phyloP scores from a whole-genome alignment of 2,888 invertebrate genomes.

The Pardosa pseudoannulata region DNA sequence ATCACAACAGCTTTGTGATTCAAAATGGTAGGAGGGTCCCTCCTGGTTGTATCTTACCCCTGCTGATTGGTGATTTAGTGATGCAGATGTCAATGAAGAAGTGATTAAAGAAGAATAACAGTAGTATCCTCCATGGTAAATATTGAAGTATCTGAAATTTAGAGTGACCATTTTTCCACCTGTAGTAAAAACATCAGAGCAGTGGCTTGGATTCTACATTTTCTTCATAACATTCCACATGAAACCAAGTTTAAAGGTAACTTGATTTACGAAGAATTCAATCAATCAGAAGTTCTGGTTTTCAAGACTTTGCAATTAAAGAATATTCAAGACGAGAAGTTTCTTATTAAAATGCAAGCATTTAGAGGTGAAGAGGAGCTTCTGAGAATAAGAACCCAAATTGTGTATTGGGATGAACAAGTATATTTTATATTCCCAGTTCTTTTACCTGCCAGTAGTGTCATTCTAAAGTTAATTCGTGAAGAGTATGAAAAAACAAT shows the following conservation, averaged over 20 bases:
- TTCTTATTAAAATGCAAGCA: neutral
- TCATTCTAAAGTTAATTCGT: neutral
- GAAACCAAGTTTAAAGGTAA: neutral
- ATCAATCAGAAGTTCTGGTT: neutral
- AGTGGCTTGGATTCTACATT: slow-evolving; percentile 18
- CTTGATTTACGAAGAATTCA: neutral
- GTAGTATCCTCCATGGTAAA: too few relatives aligned
- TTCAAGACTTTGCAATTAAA: neutral
- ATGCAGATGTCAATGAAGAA: too few relatives aligned
- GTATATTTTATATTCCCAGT: neutral
- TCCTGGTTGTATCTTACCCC: neutral
- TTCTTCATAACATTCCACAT: too few relatives aligned
- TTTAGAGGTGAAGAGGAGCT: neutral
- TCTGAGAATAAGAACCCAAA: neutral
- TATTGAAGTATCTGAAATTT: too few relatives aligned
- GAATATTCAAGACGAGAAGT: neutral
- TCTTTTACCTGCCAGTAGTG: neutral
- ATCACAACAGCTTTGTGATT: neutral
- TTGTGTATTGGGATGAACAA: neutral
- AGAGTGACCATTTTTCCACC: neutral
- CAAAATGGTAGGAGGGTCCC: slow-evolving; percentile 27
- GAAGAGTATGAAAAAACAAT: neutral
- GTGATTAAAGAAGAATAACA: too few relatives aligned
- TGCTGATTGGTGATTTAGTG: neutral
- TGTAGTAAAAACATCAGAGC: slow-evolving; percentile 1